Evolutionary conservation across 2,113 vertebrate genomes (phyloP).

Genomic region (Psittacula cyanocephala): DNA sequence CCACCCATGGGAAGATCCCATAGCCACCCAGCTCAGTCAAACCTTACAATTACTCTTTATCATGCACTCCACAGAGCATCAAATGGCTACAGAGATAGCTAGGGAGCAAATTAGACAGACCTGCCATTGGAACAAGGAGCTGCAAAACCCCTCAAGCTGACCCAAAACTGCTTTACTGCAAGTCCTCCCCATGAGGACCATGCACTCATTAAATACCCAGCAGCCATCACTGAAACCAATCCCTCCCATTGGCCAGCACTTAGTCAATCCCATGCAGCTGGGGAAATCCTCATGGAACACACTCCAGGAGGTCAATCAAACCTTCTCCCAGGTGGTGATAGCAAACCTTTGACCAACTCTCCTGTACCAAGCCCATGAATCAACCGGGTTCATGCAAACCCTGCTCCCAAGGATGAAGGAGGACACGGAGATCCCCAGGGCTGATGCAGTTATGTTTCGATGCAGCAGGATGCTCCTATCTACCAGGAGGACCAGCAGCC

Average conservation of each 20-base stretch:
- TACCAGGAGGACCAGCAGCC: not conserved
- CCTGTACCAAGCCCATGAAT: not conserved
- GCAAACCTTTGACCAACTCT: not conserved
- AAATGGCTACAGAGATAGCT: not conserved
- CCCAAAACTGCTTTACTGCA: accelerated
- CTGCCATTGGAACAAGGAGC: accelerated
- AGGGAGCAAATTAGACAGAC: accelerated
- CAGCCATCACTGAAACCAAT: not conserved
- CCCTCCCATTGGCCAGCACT: not conserved
- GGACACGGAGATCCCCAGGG: not conserved
- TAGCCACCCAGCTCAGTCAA: not conserved
- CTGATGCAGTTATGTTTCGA: not conserved
- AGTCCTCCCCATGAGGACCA: too few relatives aligned
- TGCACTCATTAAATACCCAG: not conserved
- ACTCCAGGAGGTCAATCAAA: not conserved
- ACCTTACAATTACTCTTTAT: not conserved
- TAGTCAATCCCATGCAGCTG: not conserved
- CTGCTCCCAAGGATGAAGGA: not conserved
- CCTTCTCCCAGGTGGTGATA: not conserved
- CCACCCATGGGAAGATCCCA: not conserved
- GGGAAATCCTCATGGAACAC: not conserved
- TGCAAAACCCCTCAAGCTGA: accelerated
- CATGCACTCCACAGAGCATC: accelerated
- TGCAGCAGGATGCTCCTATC: not conserved
- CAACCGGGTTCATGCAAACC: not conserved